These are phyloP conservation scores for Trisateles emortualis DNA, from an alignment of 2,888 invertebrate species.

Conservation along the genomic window DNA sequence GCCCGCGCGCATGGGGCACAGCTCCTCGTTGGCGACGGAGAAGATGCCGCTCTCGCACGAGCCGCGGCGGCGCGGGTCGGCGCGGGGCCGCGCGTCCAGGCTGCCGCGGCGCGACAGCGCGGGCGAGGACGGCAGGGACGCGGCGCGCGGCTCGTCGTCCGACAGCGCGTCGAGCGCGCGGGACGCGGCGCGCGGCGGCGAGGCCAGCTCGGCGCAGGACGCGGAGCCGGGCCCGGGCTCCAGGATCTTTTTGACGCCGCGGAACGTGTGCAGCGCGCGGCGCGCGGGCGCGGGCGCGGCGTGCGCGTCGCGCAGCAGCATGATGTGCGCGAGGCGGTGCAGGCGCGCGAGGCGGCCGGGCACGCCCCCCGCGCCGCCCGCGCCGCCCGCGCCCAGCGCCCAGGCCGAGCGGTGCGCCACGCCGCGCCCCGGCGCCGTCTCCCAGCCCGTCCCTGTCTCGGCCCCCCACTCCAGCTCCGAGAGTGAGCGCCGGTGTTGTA, in stretches of 20 bases:
- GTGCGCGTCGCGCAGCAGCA: conserved; percentile 94
- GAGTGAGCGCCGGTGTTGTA: conserved; percentile 90
- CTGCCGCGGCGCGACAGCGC: conserved; percentile 63
- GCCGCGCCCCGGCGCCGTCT: conserved; percentile 63
- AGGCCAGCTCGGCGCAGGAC: conserved; percentile 92
- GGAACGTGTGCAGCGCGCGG: conserved; percentile 92
- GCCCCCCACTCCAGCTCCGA: conserved; percentile 90
- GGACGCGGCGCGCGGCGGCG: conserved; percentile 81
- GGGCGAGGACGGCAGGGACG: conserved; percentile 76
- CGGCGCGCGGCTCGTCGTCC: conserved; percentile 65
- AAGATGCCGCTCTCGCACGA: conserved; percentile 97
- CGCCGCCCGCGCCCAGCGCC: conserved; percentile 57
- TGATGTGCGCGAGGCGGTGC: conserved; percentile 93
- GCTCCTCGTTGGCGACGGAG: conserved; percentile 94
- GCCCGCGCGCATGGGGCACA: conserved; percentile 78
- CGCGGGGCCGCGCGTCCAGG: conserved; percentile 51
- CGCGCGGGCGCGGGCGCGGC: conserved; percentile 89
- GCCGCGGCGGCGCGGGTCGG: conserved; percentile 84
- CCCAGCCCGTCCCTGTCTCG: conserved; percentile 82
- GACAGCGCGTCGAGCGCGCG: conserved; percentile 41
- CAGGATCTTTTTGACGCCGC: conserved; percentile 94
- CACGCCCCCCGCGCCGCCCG: conserved; percentile 68
- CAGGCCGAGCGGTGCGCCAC: conserved; percentile 53
- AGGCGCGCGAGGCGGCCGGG: conserved; percentile 78
- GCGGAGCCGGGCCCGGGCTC: conserved; percentile 90